Conservation (phyloP, 2,888 invertebrate genomes). For the Tinea pellionella region DNA sequence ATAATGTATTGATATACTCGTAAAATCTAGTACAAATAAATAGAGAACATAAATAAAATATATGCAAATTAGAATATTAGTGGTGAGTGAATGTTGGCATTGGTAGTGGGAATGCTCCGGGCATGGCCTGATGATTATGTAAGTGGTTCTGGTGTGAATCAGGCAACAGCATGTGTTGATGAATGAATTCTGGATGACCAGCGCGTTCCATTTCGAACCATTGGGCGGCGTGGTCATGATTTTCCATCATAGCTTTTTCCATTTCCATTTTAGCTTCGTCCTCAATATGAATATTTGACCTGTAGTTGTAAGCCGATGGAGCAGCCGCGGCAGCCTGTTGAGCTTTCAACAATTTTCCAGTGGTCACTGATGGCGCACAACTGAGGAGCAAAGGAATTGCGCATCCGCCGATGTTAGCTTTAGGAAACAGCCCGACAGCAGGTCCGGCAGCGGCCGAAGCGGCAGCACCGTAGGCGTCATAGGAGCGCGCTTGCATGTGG, state of each 20-base stretch:
- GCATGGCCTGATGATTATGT: not conserved
- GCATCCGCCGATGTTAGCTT: conserved; percentile 23
- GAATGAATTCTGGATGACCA: not conserved
- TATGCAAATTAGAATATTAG: not conserved
- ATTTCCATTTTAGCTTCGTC: conserved; percentile 16
- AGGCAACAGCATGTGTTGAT: not conserved
- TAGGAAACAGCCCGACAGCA: conserved; percentile 25
- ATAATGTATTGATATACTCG: no score
- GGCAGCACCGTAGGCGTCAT: not conserved
- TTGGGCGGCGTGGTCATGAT: not conserved
- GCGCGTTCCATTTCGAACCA: conserved; percentile 14
- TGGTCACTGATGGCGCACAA: conserved; percentile 26
- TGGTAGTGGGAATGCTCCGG: not conserved
- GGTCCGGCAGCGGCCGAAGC: not conserved
- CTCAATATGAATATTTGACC: not conserved
- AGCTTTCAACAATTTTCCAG: conserved; percentile 22
- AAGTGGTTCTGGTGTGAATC: not conserved
- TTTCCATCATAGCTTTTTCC: conserved; percentile 16
- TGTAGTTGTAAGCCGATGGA: conserved; percentile 16
- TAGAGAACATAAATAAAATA: not conserved
- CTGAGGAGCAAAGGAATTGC: conserved; percentile 27
- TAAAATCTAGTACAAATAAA: not conserved
- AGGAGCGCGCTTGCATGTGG: conserved; percentile 14
- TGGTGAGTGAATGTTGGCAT: not conserved
- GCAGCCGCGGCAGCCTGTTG: conserved; percentile 14